These are phyloP conservation scores for Turdus rufiventris DNA, from an alignment of 2,113 vertebrate genomes.

Conservation along the genomic window DNA sequence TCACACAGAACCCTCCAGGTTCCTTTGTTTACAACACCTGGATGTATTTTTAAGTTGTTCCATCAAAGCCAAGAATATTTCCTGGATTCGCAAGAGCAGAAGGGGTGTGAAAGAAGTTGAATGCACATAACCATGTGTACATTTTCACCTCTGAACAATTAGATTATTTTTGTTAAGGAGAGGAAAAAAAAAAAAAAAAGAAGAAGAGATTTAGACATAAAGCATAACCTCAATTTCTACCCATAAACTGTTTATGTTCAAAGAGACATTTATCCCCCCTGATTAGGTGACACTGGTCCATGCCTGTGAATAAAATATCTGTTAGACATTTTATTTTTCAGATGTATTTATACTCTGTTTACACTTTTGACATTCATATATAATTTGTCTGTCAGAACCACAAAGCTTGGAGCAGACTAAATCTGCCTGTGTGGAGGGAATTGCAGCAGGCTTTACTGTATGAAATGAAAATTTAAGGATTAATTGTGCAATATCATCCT, in stretches of 20 bases:
- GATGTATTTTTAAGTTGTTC: neutral
- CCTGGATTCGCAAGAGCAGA: neutral
- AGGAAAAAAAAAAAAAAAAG: neutral
- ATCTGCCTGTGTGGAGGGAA: neutral
- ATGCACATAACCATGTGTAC: neutral
- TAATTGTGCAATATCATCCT: neutral
- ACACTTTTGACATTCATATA: neutral
- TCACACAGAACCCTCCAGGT: neutral
- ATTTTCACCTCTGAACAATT: neutral
- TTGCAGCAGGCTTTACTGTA: neutral
- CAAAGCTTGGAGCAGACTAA: neutral
- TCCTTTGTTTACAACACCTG: neutral
- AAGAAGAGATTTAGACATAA: neutral
- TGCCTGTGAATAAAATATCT: constrained; percentile 4
- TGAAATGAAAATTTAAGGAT: neutral
- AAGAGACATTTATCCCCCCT: neutral
- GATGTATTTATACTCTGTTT: neutral
- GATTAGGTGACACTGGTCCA: neutral
- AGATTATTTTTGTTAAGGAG: neutral
- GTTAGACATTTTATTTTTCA: neutral
- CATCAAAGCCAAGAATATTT: neutral
- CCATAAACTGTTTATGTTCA: neutral
- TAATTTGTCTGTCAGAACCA: constrained; percentile 28
- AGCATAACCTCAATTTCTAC: neutral
- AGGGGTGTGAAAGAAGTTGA: neutral